Evolutionary conservation across 2,113 vertebrate genomes (phyloP), one percentile per base, ranked within the genome.

Genomic region (Falcunculus frontatus): DNA sequence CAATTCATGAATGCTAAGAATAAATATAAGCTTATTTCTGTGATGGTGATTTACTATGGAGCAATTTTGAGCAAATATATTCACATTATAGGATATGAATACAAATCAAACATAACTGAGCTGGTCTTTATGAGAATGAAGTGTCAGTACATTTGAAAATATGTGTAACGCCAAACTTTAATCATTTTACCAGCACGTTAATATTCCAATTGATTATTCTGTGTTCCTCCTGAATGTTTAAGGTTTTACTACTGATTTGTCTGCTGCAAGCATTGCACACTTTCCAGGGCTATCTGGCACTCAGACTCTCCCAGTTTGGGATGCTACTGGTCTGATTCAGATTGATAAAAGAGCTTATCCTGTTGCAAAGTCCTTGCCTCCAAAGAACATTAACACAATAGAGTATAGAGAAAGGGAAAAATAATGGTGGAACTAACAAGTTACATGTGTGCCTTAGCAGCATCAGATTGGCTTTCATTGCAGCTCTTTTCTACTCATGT

Each of bases 61-160:
- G 94, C 97, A 98, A 98, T 98, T 98, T 97, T 96, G 95, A 96
- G 95, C 96, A 97, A 98, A 98, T 97, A 97, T 95, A 98, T 95
- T 97, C 93, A 95, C 96, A 97, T 98, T 97, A 97, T 96, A 92
- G 94, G 97, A 97, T 96, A 97, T 97, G 97, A 98, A 98, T 97
- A 98, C 93, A 97, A 97, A 97, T 96, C 97, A 97, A 97, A 97
- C 93, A 95, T 96, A 97, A 96, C 87, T 52, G 92, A 97, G 93
- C 93, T 95, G 94, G 97, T 86, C 97, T 97, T 97, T 96, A 97
- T 97, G 96, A 97, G 97, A 97, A 98, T 98, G 97, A 97, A 98
- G 95, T 98, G 93, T 96, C 97, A 96, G 96, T 98, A 57, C 92
- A 96, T 98, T 90, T 83, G 97, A 97, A 98, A 97, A 97, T 98